Base-by-base conservation (phyloP, 1,140 invertebrate species). In the Pseudobourletiella spinata region DNA sequence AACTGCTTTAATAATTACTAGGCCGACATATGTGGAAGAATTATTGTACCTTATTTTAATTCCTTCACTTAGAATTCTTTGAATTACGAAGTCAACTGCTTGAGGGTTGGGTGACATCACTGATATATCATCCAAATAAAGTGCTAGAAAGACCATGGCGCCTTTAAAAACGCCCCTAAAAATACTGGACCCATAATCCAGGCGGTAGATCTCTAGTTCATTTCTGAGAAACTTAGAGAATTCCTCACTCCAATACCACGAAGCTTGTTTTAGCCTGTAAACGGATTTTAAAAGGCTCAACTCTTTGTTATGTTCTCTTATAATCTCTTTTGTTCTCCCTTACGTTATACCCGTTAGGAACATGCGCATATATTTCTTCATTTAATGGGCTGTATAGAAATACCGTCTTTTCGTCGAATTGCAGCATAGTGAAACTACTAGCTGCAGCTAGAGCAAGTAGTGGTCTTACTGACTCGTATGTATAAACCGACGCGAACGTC, bases 121-220 rank as follows among this genome's bases (percentile, higher is more conserved):
- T 29, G 76, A 30, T n/a, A 74, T 75, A 72, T 79, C 78, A 71
- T 80, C 78, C 14, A 79, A 76, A 73, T 78, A 78, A 2, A 78
- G 67, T 14, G 71, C 71, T 1, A 79, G 43, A 29, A 75, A 68
- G 1, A 75, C 62, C 35, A 50, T 8, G 3, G 4, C 6, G 18
- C 6, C n/a, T 3, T 24, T 8, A 3, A 55, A 3, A 18, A n/a
- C 14, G 11, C 26, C 52, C 11, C 3, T 6, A 25, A 6, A 55
- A 2, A 55, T 32, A 24, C 52, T 6, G n/a, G 52, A 32, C 28
- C 39, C 52, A 22, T 6, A 11, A 28, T 55, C 16, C 20, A 8
- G 71, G 3, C 3, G 3, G 3, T 26, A 24, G 3, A 8, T 14
- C 16, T 15, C 20, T 4, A n/a, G 16, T 18, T 11, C 11, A 8